These are phyloP conservation scores for Cynocephalus volans DNA, from an alignment of 2,113 vertebrate genomes.

Conservation along the genomic window DNA sequence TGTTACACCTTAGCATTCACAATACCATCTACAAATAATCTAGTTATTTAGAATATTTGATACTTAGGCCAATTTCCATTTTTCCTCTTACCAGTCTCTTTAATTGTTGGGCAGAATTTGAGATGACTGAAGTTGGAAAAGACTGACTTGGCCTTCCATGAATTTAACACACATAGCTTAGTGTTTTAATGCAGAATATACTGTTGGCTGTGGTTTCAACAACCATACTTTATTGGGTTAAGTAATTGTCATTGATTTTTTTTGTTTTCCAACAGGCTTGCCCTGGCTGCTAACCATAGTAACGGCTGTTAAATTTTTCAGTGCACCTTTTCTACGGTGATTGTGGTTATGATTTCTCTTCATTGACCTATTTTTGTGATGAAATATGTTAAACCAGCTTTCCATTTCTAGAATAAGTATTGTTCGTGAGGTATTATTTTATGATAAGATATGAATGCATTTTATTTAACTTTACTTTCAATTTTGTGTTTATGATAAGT, in stretches of 20 bases:
- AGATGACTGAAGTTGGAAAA: not conserved
- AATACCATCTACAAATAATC: not conserved
- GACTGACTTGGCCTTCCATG: not conserved
- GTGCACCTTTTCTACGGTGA: not conserved
- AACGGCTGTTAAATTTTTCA: not conserved
- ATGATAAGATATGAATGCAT: not conserved
- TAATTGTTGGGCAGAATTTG: not conserved
- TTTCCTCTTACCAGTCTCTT: not conserved
- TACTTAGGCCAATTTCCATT: not conserved
- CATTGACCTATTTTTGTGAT: not conserved
- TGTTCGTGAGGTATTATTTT: not conserved
- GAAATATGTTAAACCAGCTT: not conserved
- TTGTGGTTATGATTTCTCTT: not conserved
- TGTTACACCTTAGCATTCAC: not conserved
- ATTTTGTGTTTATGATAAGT: not conserved
- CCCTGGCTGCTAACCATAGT: not conserved
- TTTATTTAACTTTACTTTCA: not conserved
- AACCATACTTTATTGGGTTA: not conserved
- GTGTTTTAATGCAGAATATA: not conserved
- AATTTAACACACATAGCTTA: not conserved
- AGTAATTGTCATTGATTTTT: not conserved
- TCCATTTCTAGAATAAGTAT: not conserved
- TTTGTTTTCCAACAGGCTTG: not conserved
- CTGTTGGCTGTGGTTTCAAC: not conserved
- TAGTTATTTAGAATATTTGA: not conserved